phyloP scores from a whole-genome alignment of 2,113 vertebrate genomes.

The Opisthocomus hoazin region DNA sequence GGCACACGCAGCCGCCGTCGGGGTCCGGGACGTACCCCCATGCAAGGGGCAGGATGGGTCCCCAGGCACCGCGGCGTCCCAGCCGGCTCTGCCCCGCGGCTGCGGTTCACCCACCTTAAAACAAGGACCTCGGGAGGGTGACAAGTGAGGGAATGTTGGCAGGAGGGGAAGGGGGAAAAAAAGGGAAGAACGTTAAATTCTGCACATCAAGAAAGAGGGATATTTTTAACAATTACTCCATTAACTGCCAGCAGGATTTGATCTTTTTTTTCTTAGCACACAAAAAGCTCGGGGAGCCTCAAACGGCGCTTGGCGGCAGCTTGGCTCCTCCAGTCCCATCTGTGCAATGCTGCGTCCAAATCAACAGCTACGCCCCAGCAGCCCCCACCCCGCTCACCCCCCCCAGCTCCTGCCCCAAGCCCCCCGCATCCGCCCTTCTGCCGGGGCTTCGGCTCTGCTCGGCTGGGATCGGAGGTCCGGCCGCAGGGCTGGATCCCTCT shows the following conservation, averaged over 20 bases:
- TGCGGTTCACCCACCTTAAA: too few relatives aligned
- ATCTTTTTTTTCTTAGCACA: neutral
- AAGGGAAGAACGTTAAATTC: neutral
- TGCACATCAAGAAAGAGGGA: neutral
- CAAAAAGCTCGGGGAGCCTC: neutral
- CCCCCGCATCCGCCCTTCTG: neutral
- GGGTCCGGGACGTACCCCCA: neutral
- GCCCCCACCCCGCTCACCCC: neutral
- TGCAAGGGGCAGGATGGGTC: too few relatives aligned
- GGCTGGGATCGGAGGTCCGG: too few relatives aligned
- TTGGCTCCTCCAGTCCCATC: neutral
- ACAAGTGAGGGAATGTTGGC: neutral
- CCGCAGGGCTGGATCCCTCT: neutral
- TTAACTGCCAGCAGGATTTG: neutral
- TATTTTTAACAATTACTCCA: neutral
- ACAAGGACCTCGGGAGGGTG: neutral
- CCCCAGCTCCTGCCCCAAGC: neutral
- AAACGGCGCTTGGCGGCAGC: neutral
- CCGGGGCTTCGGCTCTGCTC: rapidly evolving
- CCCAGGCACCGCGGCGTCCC: neutral
- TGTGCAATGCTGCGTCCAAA: neutral
- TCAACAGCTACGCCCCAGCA: neutral
- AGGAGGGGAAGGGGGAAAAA: too few relatives aligned
- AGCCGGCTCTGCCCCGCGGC: neutral
- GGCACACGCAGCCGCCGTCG: neutral